phyloP scores from a whole-genome alignment of 2,113 vertebrate genomes.

The Stigmatopora nigra region DNA sequence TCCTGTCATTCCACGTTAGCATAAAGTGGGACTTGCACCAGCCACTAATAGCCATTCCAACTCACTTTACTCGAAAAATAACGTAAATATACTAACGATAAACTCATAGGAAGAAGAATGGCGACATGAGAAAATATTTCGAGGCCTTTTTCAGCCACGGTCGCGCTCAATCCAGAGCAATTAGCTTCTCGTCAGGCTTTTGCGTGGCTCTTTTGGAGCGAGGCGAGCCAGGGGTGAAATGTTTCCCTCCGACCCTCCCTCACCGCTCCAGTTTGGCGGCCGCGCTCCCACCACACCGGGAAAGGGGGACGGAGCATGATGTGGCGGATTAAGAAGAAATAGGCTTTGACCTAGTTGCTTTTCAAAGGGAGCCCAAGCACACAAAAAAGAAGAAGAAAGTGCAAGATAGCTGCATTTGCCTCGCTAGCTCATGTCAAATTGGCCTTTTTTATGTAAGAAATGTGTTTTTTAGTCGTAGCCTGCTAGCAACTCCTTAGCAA shows the following conservation, averaged over 20 bases:
- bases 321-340: constrained; percentile 61
- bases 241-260: neutral
- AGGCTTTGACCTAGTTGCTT: constrained; percentile 67
- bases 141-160: neutral
- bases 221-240: constrained; percentile 21
- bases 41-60: too few relatives aligned
- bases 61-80: too few relatives aligned
- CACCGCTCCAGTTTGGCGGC: constrained; percentile 33
- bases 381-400: constrained; percentile 30
- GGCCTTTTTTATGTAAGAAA: too few relatives aligned
- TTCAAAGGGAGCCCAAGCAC: constrained; percentile 29
- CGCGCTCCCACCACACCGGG: constrained; percentile 34
- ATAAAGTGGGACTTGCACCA: too few relatives aligned
- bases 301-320: constrained; percentile 49
- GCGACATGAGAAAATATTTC: too few relatives aligned
- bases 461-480: too few relatives aligned
- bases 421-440: neutral
- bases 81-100: too few relatives aligned
- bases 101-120: too few relatives aligned
- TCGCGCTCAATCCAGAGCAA: neutral
- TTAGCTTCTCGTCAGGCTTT: constrained; percentile 10
- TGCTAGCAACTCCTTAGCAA: too few relatives aligned
- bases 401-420: constrained; percentile 19
- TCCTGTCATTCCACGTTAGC: too few relatives aligned
- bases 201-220: constrained; percentile 11